These are phyloP conservation scores for Gambusia affinis DNA, from an alignment of 2,113 vertebrate genomes.

Conservation along the genomic window DNA sequence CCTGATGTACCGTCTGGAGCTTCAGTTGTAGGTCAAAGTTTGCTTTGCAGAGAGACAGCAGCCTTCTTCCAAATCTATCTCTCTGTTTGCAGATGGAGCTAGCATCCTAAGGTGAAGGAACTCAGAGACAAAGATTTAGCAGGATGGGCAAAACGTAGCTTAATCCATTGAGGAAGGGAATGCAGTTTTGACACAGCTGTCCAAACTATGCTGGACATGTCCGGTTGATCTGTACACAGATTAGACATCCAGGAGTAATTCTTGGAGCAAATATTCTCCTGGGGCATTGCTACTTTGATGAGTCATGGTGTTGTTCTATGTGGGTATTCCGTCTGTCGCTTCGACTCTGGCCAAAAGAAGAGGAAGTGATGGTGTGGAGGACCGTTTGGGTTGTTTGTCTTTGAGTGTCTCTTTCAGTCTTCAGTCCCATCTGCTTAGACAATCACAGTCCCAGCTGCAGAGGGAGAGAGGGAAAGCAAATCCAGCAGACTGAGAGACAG, in stretches of 20 bases:
- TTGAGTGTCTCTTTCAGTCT: constrained; percentile 61
- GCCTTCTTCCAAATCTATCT: constrained; percentile 55
- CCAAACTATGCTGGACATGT: constrained; percentile 65
- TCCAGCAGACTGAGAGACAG: constrained; percentile 58
- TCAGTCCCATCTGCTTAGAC: constrained; percentile 74
- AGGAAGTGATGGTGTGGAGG: constrained; percentile 58
- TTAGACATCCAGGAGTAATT: constrained; percentile 22
- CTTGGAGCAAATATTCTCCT: constrained; percentile 6
- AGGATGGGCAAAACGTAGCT: constrained; percentile 54
- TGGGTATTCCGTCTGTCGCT: constrained; percentile 61
- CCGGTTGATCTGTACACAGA: constrained; percentile 58
- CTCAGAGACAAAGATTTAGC: constrained; percentile 27
- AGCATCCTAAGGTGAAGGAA: neutral
- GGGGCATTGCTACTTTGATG: constrained; percentile 8
- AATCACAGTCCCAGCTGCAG: constrained; percentile 76
- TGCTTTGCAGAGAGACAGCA: constrained; percentile 25
- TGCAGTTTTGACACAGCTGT: constrained; percentile 59
- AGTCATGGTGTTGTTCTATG: constrained; percentile 46
- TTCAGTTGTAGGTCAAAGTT: constrained; percentile 55
- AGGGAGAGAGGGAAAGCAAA: constrained; percentile 27
- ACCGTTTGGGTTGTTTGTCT: constrained; percentile 67
- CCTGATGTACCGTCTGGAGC: constrained; percentile 56
- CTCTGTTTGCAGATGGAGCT: constrained; percentile 32
- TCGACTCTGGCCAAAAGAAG: constrained; percentile 25
- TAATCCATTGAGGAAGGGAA: constrained; percentile 59